Conservation (phyloP, 2,888 invertebrate genomes). For the Thymelicus lineola region DNA sequence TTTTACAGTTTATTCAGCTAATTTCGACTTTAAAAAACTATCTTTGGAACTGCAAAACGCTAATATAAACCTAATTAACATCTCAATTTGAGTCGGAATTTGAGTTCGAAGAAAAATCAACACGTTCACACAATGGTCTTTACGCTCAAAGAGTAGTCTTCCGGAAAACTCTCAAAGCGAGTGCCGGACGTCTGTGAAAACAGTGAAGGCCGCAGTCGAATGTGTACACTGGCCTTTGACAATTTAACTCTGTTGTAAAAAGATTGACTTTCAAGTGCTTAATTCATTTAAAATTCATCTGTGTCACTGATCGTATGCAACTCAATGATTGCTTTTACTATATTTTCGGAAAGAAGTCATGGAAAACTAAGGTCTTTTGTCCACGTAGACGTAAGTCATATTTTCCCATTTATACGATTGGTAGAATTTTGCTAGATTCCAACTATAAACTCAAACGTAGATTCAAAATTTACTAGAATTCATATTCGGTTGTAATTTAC, state of each 20-base stretch:
- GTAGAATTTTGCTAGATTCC: no score
- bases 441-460: no score
- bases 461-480: not conserved
- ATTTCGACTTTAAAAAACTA: no score
- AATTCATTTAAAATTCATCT: not conserved
- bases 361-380: no score
- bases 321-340: no score
- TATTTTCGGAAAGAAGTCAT: no score
- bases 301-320: no score
- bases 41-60: not conserved
- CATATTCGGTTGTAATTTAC: not conserved
- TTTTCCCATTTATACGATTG: no score
- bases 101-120: slow-evolving; percentile 7
- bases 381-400: no score
- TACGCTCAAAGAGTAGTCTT: not conserved
- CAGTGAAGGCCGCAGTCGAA: not conserved
- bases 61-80: not conserved
- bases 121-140: not conserved
- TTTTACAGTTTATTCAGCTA: no score
- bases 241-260: not conserved
- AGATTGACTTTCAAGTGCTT: not conserved
- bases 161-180: slow-evolving; percentile 5
- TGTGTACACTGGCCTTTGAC: not conserved
- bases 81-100: not conserved
- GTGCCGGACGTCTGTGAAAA: not conserved